Conservation (phyloP, 2,797 vertebrate species). For the Micromesistius poutassou region DNA sequence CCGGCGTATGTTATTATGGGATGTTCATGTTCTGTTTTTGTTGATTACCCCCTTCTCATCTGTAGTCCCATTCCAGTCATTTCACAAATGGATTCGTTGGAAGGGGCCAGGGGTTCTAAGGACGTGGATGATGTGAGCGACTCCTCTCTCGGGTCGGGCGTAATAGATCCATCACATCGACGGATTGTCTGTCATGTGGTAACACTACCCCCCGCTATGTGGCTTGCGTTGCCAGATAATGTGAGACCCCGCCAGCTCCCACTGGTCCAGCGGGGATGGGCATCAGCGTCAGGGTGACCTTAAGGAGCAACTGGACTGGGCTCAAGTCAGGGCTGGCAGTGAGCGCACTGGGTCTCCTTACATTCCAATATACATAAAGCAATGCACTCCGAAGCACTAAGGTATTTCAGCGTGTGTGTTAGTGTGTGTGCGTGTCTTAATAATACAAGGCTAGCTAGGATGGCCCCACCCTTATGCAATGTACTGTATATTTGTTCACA, state of each 20-base stretch:
- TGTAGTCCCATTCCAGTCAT: background rate
- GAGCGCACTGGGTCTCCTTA: constrained; percentile 31
- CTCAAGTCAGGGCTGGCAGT: constrained; percentile 33
- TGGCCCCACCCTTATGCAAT: constrained; percentile 23
- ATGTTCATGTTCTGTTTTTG: background rate
- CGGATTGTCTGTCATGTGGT: constrained; percentile 31
- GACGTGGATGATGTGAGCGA: background rate
- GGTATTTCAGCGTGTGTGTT: constrained; percentile 37
- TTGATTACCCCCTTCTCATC: background rate
- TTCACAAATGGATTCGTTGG: background rate
- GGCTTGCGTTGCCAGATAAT: constrained; percentile 24
- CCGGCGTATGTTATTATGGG: background rate
- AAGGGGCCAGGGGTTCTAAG: background rate
- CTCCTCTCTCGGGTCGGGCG: constrained; percentile 10
- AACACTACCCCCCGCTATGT: constrained; percentile 15
- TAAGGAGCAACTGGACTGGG: constrained; percentile 34
- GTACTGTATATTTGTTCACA: constrained; percentile 31
- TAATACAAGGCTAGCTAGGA: constrained; percentile 31
- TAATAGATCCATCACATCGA: constrained; percentile 32
- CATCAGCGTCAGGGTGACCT: constrained; percentile 43
- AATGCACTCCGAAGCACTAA: constrained; percentile 30
- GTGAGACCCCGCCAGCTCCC: constrained; percentile 17
- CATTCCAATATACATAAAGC: constrained; percentile 32
- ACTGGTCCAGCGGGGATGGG: background rate
- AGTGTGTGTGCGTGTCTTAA: constrained; percentile 37